A percentile compares a stretch with the other conserved stretches of the same genome.
phyloP scores from a whole-genome alignment of 2,888 invertebrate genomes.

The Pycnomerus fuliginosus region DNA sequence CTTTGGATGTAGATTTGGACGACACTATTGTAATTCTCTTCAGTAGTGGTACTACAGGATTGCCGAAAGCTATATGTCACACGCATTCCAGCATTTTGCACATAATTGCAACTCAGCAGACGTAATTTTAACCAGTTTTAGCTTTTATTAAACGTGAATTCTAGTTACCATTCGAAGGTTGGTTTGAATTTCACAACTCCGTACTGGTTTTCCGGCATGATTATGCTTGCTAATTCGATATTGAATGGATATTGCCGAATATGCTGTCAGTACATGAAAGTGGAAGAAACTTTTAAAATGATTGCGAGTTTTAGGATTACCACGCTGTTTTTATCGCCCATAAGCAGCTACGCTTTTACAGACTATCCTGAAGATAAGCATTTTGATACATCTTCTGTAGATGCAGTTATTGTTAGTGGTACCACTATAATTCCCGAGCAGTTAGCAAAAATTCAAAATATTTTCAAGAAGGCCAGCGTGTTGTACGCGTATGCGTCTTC shows the following conservation, averaged over 20 bases:
- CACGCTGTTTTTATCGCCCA: no score
- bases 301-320: constrained; percentile 27
- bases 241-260: constrained; percentile 32
- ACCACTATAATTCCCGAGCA: neutral
- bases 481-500: neutral
- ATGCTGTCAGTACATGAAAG: constrained; percentile 27
- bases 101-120: constrained; percentile 2
- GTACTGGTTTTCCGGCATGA: constrained; percentile 40
- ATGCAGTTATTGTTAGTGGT: neutral
- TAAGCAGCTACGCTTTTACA: constrained; percentile 16
- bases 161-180: neutral
- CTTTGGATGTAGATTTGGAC: constrained; percentile 13
- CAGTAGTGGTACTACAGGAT: constrained; percentile 45
- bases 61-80: constrained; percentile 42
- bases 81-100: constrained; percentile 30
- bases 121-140: no score
- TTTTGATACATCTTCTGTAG: neutral
- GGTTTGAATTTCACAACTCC: constrained; percentile 28
- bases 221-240: constrained; percentile 26
- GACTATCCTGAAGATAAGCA: neutral
- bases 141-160: constrained; percentile 6
- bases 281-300: constrained; percentile 25
- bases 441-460: neutral
- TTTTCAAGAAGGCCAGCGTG: neutral
- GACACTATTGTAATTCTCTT: constrained; percentile 40